These are phyloP conservation scores for Jaculus jaculus DNA, from an alignment of 2,113 vertebrate species.

Conservation along the genomic window DNA sequence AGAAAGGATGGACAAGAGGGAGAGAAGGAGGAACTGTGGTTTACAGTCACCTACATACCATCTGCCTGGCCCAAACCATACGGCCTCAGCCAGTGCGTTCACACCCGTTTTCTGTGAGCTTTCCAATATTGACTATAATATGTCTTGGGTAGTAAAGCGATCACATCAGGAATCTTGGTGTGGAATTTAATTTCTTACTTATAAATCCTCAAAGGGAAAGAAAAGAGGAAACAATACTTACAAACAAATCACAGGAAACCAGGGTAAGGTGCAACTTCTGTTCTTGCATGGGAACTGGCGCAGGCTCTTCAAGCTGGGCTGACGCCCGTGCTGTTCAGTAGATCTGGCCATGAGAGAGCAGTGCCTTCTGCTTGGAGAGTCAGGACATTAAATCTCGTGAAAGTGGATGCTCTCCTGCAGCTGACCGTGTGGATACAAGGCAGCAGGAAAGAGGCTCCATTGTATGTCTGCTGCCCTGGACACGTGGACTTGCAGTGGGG, in stretches of 20 bases:
- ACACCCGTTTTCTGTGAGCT: neutral
- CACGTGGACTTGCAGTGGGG: no score
- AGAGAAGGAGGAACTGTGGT: no score
- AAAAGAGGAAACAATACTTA: neutral
- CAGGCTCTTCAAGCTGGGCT: neutral
- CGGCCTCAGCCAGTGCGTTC: no score
- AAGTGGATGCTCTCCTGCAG: no score
- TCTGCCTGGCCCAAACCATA: accelerated
- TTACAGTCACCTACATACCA: neutral
- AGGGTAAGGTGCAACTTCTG: neutral
- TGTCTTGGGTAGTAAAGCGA: neutral
- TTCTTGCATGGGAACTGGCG: neutral
- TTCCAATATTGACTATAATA: neutral
- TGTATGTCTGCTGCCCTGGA: neutral
- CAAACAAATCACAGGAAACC: neutral
- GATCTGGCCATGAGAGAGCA: neutral
- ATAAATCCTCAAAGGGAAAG: neutral
- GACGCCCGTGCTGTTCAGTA: neutral
- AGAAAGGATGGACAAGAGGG: neutral
- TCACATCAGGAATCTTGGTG: neutral
- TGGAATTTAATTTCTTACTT: neutral
- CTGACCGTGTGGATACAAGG: neutral
- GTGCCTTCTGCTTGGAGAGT: neutral
- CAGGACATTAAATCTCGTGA: no score
- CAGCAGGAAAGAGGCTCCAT: neutral